phyloP scores from a whole-genome alignment of 2,888 invertebrate species.

The Caenorhabditis parvicauda region DNA sequence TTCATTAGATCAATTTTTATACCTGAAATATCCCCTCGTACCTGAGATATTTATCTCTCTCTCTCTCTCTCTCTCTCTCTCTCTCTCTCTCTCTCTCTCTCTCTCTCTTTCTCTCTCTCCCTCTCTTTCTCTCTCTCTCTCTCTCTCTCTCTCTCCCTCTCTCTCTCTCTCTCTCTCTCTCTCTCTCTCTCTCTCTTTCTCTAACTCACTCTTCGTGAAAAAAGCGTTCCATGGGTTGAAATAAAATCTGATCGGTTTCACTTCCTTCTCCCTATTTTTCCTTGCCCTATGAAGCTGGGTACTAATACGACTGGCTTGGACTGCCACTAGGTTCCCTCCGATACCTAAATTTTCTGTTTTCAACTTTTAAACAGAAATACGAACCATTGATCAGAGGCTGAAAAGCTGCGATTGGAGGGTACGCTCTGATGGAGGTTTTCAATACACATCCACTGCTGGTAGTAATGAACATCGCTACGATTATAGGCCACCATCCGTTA shows the following conservation, averaged over 20 bases:
- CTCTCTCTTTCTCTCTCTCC: no score
- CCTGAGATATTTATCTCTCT: no score
- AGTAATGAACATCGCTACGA: slow-evolving; percentile 43
- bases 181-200: no score
- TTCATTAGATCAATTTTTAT: neutral
- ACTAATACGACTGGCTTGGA: slow-evolving; percentile 51
- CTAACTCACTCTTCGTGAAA: slow-evolving; percentile 28
- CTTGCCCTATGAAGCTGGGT: slow-evolving; percentile 44
- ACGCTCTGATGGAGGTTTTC: slow-evolving; percentile 38
- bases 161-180: no score
- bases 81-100: no score
- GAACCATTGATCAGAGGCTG: slow-evolving; percentile 58
- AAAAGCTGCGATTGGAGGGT: slow-evolving; percentile 51
- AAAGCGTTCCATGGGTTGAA: slow-evolving; percentile 30
- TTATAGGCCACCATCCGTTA: slow-evolving; percentile 43
- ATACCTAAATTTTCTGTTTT: no score
- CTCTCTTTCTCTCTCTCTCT: no score
- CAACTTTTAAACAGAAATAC: no score
- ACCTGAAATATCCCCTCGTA: no score
- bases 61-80: no score
- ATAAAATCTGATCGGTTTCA: slow-evolving; percentile 15
- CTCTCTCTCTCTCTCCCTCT: no score
- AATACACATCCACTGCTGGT: slow-evolving; percentile 48
- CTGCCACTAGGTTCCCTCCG: slow-evolving; percentile 54
- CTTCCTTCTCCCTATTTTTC: slow-evolving; percentile 30